Percentiles rank a stretch among this genome's conserved stretches.
phyloP scores from a whole-genome alignment of 2,888 invertebrate genomes.

The Minunthozetes semirufus region DNA sequence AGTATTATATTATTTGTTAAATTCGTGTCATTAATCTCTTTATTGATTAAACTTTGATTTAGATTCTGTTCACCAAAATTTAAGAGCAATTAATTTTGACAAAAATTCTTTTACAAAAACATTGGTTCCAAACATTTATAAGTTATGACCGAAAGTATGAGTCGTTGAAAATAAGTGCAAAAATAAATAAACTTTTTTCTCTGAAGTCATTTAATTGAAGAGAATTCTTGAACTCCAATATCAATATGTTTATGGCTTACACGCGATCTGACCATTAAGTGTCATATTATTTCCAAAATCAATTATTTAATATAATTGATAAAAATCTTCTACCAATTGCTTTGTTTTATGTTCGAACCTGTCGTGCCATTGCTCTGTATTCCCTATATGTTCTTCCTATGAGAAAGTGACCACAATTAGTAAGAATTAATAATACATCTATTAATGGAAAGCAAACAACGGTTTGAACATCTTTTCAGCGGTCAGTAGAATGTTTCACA shows the following conservation, averaged over 20 bases:
- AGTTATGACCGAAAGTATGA: neutral
- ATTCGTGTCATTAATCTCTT: neutral
- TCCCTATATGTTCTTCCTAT: neutral
- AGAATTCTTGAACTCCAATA: neutral
- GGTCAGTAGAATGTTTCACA: no score
- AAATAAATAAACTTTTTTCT: neutral
- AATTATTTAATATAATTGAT: neutral
- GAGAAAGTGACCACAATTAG: neutral
- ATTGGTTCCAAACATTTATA: neutral
- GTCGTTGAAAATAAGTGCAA: neutral
- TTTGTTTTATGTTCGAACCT: neutral
- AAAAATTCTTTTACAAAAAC: neutral
- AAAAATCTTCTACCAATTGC: neutral
- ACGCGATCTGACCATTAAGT: neutral
- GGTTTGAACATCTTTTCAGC: no score
- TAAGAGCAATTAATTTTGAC: constrained; percentile 4
- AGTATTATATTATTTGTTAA: neutral
- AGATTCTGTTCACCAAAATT: neutral
- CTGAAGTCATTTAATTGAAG: neutral
- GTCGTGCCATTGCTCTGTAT: neutral
- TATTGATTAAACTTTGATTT: neutral
- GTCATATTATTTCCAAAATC: neutral
- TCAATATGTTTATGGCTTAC: neutral
- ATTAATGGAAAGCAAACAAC: no score
- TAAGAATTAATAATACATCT: neutral